phyloP scores from a whole-genome alignment of 2,797 vertebrate genomes.

The Valencia hispanica region DNA sequence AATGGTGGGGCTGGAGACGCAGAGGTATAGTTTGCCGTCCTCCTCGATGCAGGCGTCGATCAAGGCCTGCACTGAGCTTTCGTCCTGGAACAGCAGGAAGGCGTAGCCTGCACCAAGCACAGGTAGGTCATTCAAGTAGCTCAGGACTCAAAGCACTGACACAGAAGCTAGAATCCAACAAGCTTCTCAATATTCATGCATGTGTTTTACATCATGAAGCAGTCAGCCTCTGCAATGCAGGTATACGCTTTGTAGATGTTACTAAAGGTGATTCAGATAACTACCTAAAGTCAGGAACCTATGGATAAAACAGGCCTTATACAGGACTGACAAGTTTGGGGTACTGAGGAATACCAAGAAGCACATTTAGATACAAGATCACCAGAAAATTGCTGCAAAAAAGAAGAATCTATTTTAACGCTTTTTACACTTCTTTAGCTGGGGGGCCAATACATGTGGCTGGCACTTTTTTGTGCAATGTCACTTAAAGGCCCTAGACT shows the following conservation, averaged over 20 bases:
- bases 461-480: background rate
- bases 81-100: constrained; percentile 99
- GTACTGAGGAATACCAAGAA: background rate
- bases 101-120: constrained; percentile 87
- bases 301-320: background rate
- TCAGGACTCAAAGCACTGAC: constrained; percentile 19
- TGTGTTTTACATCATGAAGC: background rate
- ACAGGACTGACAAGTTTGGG: background rate
- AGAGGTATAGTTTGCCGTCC: constrained; percentile 97
- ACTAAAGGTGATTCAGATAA: constrained; percentile 22
- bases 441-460: background rate
- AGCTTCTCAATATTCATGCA: background rate
- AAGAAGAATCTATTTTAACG: background rate
- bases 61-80: constrained; percentile 98
- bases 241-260: background rate
- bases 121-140: constrained; percentile 40
- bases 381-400: background rate
- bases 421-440: background rate
- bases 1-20: constrained; percentile 98
- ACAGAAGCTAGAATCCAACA: constrained; percentile 34
- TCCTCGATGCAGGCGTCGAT: constrained; percentile 99
- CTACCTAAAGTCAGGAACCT: constrained; percentile 9
- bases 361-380: background rate
- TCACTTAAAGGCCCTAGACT: background rate
- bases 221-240: background rate